These are phyloP conservation scores for Caenorhabditis sp. DNA, from an alignment of 2,888 invertebrate genomes.

Conservation along the genomic window DNA sequence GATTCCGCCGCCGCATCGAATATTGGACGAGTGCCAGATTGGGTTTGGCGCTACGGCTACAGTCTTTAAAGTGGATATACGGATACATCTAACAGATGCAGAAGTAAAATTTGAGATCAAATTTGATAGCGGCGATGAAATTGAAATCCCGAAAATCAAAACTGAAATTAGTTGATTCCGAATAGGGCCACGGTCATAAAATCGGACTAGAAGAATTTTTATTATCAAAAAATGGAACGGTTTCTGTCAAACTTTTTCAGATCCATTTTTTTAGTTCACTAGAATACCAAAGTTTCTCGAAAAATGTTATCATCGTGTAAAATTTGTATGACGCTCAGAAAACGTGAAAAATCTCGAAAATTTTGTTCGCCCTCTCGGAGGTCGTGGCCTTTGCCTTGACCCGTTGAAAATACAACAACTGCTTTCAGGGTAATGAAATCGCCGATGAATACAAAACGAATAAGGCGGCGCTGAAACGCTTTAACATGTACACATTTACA, in stretches of 20 bases:
- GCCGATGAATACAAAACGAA: conserved; percentile 5
- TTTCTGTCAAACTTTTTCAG: background rate
- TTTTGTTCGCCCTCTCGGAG: too few relatives aligned
- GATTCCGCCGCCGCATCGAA: conserved; percentile 3
- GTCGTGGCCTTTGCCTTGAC: too few relatives aligned
- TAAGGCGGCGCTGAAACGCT: conserved; percentile 31
- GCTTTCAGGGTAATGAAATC: too few relatives aligned
- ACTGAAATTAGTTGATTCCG: too few relatives aligned
- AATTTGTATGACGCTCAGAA: too few relatives aligned
- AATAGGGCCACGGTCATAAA: background rate
- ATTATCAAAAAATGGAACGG: background rate
- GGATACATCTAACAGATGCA: background rate
- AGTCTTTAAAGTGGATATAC: conserved; percentile 31
- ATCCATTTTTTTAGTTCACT: conserved; percentile 3
- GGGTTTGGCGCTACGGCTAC: conserved; percentile 37
- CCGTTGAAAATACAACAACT: too few relatives aligned
- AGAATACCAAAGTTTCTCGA: too few relatives aligned
- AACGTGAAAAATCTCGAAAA: too few relatives aligned
- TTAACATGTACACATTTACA: conserved; percentile 11
- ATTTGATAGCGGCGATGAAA: too few relatives aligned
- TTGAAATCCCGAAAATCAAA: background rate
- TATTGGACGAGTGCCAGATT: conserved; percentile 19
- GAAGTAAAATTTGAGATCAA: background rate
- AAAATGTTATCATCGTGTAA: too few relatives aligned
- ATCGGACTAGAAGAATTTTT: background rate